Conservation (phyloP, 1,140 invertebrate species). For the Belonocnema kinseyi region DNA sequence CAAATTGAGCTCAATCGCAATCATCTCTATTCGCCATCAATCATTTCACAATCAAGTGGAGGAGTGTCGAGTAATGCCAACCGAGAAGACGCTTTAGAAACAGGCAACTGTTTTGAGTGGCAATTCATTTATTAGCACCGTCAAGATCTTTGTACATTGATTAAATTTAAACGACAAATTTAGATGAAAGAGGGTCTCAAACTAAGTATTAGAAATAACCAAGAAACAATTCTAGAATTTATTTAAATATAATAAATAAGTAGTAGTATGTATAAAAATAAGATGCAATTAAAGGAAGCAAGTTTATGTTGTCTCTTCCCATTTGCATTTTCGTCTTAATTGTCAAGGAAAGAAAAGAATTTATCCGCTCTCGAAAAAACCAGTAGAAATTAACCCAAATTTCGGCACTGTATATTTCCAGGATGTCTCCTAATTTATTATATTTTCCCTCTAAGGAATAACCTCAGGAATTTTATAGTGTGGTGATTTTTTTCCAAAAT, state of each 20-base stretch:
- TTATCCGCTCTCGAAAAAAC: not conserved
- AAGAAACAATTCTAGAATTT: too few relatives aligned
- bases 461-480: too few relatives aligned
- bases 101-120: not conserved
- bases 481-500: too few relatives aligned
- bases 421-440: not conserved
- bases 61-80: constrained; percentile 3
- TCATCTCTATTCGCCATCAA: not conserved
- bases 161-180: not conserved
- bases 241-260: too few relatives aligned
- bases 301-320: not conserved
- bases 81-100: not conserved
- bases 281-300: not conserved
- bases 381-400: constrained; percentile 1
- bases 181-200: not conserved
- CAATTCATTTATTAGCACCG: not conserved
- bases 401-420: not conserved
- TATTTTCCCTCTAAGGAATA: too few relatives aligned
- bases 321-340: not conserved
- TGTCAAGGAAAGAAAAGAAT: not conserved
- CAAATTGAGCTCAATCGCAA: not conserved
- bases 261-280: not conserved
- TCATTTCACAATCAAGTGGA: constrained; percentile 5
- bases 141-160: not conserved
- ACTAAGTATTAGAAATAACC: too few relatives aligned